Conservation (phyloP, 2,113 vertebrate species). For the Lepus timidus region DNA sequence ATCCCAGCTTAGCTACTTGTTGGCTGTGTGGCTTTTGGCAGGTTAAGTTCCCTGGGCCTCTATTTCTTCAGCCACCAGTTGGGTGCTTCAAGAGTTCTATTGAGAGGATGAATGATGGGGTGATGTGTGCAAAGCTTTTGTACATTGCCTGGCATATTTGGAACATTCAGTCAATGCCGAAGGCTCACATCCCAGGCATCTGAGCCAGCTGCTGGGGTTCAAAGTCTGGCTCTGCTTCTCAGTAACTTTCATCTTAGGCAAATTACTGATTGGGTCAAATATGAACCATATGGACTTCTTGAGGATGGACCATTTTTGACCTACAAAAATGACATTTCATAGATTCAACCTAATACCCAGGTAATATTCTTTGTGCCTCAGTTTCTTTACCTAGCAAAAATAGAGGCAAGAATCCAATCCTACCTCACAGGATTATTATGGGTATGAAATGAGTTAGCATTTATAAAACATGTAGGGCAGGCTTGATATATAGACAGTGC, state of each 20-base stretch:
- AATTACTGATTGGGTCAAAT: conserved; percentile 6
- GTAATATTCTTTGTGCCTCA: neutral
- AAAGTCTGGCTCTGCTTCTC: neutral
- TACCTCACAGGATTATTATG: neutral
- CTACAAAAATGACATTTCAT: conserved; percentile 10
- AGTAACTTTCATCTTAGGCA: neutral
- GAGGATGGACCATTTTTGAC: neutral
- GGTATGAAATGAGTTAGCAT: neutral
- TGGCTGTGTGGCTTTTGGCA: neutral
- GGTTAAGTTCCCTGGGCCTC: neutral
- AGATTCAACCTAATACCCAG: neutral
- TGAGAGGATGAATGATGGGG: neutral
- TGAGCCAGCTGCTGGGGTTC: neutral
- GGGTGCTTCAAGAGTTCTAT: neutral
- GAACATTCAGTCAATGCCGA: neutral
- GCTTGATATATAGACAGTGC: neutral
- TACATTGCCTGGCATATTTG: neutral
- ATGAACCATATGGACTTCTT: neutral
- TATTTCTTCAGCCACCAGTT: neutral
- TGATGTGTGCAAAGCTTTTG: neutral
- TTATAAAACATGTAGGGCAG: neutral
- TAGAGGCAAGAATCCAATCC: neutral
- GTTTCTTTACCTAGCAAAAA: conserved; percentile 27
- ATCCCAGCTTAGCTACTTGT: neutral
- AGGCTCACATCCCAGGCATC: neutral